These are phyloP conservation scores for Sinhomidia bicolor DNA, from an alignment of 2,888 invertebrate genomes.

Conservation along the genomic window DNA sequence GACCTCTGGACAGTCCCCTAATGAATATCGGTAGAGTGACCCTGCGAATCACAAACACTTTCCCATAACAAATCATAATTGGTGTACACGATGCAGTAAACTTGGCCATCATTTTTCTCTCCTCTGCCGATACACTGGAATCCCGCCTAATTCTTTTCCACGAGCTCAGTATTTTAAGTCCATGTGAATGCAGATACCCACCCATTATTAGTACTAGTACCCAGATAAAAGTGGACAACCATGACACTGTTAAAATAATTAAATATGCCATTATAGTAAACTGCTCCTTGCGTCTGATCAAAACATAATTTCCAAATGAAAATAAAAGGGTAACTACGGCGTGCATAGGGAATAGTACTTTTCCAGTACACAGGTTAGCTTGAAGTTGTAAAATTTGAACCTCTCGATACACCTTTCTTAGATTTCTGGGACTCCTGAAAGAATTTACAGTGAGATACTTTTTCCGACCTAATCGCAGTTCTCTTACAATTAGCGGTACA, in stretches of 20 bases:
- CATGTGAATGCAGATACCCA: slow-evolving; percentile 22
- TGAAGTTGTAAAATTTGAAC: too few relatives aligned
- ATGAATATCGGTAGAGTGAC: not conserved
- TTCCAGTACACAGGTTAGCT: too few relatives aligned
- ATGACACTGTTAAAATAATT: not conserved
- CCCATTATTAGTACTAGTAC: not conserved
- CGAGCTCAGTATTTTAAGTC: not conserved
- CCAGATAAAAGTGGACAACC: not conserved
- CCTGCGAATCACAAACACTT: not conserved
- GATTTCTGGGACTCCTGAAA: not conserved
- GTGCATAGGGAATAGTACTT: too few relatives aligned
- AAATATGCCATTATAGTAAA: not conserved
- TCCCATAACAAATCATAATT: slow-evolving; percentile 31
- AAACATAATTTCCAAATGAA: too few relatives aligned
- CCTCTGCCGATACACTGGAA: not conserved
- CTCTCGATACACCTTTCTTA: too few relatives aligned
- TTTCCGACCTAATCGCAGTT: not conserved
- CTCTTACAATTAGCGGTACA: not conserved
- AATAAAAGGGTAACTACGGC: too few relatives aligned
- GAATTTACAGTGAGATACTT: not conserved
- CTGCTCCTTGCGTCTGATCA: not conserved
- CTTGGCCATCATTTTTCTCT: slow-evolving; percentile 17
- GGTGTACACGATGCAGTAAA: slow-evolving; percentile 41
- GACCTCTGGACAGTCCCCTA: slow-evolving; percentile 4
- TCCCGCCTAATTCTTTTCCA: slow-evolving; percentile 37